These are phyloP conservation scores for Mobula hypostoma DNA, from an alignment of 2,113 vertebrate species.

Conservation along the genomic window DNA sequence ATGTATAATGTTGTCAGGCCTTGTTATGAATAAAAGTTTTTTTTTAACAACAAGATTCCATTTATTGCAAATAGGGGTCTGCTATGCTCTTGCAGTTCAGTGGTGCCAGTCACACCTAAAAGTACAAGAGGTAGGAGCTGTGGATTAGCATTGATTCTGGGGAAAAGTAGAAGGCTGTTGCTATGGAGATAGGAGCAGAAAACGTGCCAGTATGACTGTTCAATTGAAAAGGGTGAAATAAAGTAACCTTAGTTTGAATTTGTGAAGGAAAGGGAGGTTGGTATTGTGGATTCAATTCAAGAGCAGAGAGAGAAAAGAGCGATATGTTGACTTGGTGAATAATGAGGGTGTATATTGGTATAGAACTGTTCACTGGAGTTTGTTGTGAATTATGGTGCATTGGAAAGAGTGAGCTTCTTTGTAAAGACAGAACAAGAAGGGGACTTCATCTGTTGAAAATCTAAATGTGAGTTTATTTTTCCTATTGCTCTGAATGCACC, in stretches of 20 bases:
- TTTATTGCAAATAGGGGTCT: background rate
- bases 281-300: background rate
- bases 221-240: background rate
- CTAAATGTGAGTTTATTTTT: background rate
- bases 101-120: background rate
- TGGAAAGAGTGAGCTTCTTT: background rate
- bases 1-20: background rate
- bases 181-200: background rate
- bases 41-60: background rate
- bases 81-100: background rate
- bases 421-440: background rate
- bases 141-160: background rate
- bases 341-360: background rate
- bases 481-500: background rate
- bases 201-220: background rate
- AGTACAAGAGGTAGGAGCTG: background rate
- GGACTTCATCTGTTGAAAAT: background rate
- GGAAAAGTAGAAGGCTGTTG: background rate
- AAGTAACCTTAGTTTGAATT: background rate
- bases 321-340: background rate
- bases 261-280: background rate
- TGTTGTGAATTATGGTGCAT: background rate
- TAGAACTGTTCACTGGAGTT: background rate
- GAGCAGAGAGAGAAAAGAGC: background rate
- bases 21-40: background rate